Evolutionary conservation across 2,797 vertebrate genomes (phyloP).

Genomic region (Remorina albescens): DNA sequence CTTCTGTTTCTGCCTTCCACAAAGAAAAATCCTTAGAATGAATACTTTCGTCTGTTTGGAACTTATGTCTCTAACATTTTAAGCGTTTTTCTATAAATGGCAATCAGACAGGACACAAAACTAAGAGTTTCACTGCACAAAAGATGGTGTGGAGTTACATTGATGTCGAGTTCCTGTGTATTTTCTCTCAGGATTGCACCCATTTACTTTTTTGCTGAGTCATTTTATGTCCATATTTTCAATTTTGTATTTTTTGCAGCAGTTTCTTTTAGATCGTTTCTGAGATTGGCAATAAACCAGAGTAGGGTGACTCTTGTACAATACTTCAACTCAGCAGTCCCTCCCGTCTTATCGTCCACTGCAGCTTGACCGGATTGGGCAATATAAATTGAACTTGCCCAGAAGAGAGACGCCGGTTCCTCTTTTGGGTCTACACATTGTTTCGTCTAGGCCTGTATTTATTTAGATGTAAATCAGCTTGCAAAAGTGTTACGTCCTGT

Average conservation of each 20-base stretch:
- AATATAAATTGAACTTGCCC: slow-evolving; percentile 83
- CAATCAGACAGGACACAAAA: too few relatives aligned
- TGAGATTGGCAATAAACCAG: slow-evolving; percentile 42
- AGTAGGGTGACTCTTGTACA: slow-evolving; percentile 59
- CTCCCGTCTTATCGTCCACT: slow-evolving; percentile 88
- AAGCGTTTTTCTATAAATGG: not conserved
- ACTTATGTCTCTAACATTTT: not conserved
- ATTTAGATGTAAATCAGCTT: slow-evolving; percentile 95
- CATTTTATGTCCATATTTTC: slow-evolving; percentile 30
- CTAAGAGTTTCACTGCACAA: too few relatives aligned
- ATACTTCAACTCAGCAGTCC: slow-evolving; percentile 65
- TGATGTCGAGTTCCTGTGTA: not conserved
- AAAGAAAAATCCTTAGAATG: not conserved
- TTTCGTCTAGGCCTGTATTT: slow-evolving; percentile 91
- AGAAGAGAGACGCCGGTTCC: slow-evolving; percentile 85
- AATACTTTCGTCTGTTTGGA: not conserved
- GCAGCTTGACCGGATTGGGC: slow-evolving; percentile 89
- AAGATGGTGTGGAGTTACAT: not conserved
- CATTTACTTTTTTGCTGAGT: slow-evolving; percentile 16
- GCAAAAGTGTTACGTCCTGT: slow-evolving; percentile 94
- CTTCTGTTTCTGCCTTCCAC: slow-evolving; percentile 1
- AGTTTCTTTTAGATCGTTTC: slow-evolving; percentile 43
- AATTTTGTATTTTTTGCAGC: too few relatives aligned
- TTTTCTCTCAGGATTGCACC: too few relatives aligned
- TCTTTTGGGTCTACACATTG: slow-evolving; percentile 90